These are phyloP conservation scores for Rousettus madagascariensis DNA, from an alignment of 2,797 vertebrate species.

Conservation along the genomic window DNA sequence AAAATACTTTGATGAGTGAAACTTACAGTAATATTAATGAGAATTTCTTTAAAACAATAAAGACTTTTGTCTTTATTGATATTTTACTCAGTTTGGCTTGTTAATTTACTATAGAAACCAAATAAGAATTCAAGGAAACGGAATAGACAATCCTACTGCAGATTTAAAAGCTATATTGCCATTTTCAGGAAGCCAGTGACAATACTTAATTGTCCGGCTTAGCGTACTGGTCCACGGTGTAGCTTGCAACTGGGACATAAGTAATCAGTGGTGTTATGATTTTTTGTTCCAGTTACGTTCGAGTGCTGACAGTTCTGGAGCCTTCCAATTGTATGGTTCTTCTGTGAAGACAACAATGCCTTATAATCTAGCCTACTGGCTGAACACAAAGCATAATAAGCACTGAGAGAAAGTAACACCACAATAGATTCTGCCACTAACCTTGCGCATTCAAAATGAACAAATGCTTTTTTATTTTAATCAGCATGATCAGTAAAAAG, in stretches of 20 bases:
- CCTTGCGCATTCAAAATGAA: slow-evolving; percentile 62
- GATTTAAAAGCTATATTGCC: slow-evolving; percentile 2
- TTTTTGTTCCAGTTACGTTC: slow-evolving; percentile 48
- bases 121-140: not conserved
- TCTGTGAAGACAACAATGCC: slow-evolving; percentile 21
- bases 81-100: slow-evolving; percentile 19
- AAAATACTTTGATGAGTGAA: slow-evolving; percentile 39
- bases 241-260: fast-evolving
- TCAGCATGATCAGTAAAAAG: slow-evolving; percentile 73
- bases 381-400: slow-evolving; percentile 74
- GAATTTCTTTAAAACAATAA: slow-evolving; percentile 45
- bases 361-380: slow-evolving; percentile 63
- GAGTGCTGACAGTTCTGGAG: not conserved
- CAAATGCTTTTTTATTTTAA: slow-evolving; percentile 72
- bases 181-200: not conserved
- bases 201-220: not conserved
- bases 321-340: not conserved
- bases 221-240: not conserved
- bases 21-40: slow-evolving; percentile 12
- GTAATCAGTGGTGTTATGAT: not conserved
- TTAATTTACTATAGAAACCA: not conserved
- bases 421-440: slow-evolving; percentile 72
- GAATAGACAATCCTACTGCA: not conserved
- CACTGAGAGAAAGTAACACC: slow-evolving; percentile 75
- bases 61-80: slow-evolving; percentile 39